A percentile compares a stretch with the other conserved stretches of the same genome.
Conservation (phyloP, 2,888 invertebrate species). For the Eilema griseolum region DNA sequence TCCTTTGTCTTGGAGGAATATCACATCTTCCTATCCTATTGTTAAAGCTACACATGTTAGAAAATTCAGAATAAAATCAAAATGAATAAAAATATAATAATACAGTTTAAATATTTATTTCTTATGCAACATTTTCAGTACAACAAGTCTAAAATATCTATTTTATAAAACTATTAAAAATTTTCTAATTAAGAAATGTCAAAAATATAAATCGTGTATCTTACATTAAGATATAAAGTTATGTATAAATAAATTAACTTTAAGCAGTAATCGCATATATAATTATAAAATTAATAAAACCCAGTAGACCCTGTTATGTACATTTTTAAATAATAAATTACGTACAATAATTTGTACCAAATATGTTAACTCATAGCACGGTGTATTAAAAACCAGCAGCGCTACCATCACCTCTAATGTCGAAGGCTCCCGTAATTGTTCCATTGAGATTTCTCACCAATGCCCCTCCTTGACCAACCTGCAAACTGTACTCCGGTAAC, state of each 20-base stretch:
- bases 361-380: no score
- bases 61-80: no score
- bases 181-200: background rate
- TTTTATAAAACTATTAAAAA: background rate
- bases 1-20: no score
- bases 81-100: no score
- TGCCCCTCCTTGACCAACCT: conserved; percentile 74
- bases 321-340: background rate
- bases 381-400: conserved; percentile 71
- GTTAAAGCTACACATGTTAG: no score
- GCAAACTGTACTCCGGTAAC: conserved; percentile 62
- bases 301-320: background rate
- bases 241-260: background rate
- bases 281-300: background rate
- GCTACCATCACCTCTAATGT: conserved; percentile 75
- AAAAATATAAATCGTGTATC: background rate
- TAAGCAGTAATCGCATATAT: background rate
- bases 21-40: no score
- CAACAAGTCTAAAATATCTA: background rate
- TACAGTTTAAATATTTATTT: no score
- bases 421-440: conserved; percentile 76
- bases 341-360: background rate
- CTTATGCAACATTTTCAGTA: background rate
- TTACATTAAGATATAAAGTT: background rate
- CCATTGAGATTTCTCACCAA: conserved; percentile 74